Percentiles rank a stretch among this genome's conserved stretches.
Conservation (phyloP, 2,113 vertebrate genomes). For the Xiphias gladius region DNA sequence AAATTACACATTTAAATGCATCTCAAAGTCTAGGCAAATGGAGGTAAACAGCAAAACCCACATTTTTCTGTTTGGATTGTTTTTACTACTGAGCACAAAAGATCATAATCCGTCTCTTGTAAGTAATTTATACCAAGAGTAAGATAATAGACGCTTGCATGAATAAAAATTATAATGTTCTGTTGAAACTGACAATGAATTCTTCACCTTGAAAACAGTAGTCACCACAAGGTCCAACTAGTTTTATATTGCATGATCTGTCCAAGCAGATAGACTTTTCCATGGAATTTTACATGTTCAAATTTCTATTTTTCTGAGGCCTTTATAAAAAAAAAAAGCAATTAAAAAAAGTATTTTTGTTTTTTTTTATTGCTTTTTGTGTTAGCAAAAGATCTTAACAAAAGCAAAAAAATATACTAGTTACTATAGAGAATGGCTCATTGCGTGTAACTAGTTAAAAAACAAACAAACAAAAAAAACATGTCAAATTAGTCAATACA, state of each 20-base stretch:
- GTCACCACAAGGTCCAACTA: not conserved
- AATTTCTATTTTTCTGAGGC: too few relatives aligned
- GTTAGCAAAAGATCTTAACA: too few relatives aligned
- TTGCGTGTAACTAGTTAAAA: too few relatives aligned
- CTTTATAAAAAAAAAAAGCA: too few relatives aligned
- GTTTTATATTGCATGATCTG: not conserved
- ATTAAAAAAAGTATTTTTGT: too few relatives aligned
- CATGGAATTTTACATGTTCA: not conserved
- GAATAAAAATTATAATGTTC: not conserved
- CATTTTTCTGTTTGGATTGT: not conserved
- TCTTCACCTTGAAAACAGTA: not conserved
- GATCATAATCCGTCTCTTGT: not conserved
- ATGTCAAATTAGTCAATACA: not conserved
- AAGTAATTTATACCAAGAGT: too few relatives aligned
- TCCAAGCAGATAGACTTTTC: not conserved
- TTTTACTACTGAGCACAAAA: not conserved
- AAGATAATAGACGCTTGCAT: too few relatives aligned
- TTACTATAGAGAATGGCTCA: too few relatives aligned
- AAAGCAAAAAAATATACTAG: too few relatives aligned
- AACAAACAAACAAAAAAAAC: too few relatives aligned
- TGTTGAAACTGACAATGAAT: not conserved
- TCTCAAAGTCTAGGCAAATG: constrained; percentile 31
- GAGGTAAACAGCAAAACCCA: not conserved
- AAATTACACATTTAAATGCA: constrained; percentile 34
- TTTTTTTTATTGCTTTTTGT: too few relatives aligned